These are phyloP conservation scores for Drosophila paracracens DNA, from an alignment of 2,888 invertebrate species.

Conservation along the genomic window DNA sequence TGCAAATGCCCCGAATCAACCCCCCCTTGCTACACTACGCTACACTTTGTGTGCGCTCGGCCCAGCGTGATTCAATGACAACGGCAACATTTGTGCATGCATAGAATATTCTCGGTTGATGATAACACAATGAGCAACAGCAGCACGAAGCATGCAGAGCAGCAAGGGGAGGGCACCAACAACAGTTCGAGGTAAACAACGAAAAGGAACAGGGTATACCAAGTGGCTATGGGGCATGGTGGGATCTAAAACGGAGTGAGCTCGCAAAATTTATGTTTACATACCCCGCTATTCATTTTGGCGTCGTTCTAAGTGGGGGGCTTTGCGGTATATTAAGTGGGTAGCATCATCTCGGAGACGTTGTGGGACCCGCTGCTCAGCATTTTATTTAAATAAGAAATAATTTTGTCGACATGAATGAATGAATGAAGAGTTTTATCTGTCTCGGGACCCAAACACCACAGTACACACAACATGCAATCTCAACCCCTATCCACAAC, in stretches of 20 bases:
- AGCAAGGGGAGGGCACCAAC: background rate
- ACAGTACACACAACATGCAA: background rate
- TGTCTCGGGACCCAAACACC: slow-evolving; percentile 39
- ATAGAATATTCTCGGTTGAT: slow-evolving; percentile 80
- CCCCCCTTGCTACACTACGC: background rate
- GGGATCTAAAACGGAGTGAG: slow-evolving; percentile 54
- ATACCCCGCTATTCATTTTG: slow-evolving; percentile 79
- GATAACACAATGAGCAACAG: slow-evolving; percentile 72
- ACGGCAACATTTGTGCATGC: slow-evolving; percentile 82
- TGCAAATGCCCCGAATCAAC: slow-evolving; percentile 38
- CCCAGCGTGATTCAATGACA: slow-evolving; percentile 78
- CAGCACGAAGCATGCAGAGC: slow-evolving; percentile 8
- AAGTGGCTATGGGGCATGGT: background rate
- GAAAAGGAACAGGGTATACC: slow-evolving; percentile 4
- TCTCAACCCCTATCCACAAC: slow-evolving; percentile 31
- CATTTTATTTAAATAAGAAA: slow-evolving; percentile 82
- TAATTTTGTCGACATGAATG: slow-evolving; percentile 82
- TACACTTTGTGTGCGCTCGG: slow-evolving; percentile 20
- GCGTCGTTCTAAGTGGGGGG: slow-evolving; percentile 75
- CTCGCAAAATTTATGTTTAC: slow-evolving; percentile 79
- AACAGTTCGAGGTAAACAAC: background rate
- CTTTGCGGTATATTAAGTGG: slow-evolving; percentile 80
- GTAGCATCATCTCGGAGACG: slow-evolving; percentile 69
- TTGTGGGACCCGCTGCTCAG: slow-evolving; percentile 41
- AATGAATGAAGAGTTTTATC: slow-evolving; percentile 81